phyloP scores from a whole-genome alignment of 2,888 invertebrate genomes.

The Aphrophora alni region DNA sequence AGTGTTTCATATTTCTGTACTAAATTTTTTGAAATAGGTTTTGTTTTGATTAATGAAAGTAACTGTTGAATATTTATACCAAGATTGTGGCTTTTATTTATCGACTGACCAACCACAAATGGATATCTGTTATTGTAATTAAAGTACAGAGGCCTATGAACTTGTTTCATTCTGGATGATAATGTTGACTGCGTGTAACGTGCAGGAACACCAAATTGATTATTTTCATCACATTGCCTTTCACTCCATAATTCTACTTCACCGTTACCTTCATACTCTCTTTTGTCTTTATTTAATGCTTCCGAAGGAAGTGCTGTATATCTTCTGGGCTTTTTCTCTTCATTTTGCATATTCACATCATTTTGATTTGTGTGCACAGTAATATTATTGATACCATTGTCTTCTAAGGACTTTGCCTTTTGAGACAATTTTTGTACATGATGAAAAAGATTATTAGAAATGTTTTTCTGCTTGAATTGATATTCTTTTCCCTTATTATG shows the following conservation, averaged over 20 bases:
- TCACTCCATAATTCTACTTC: not conserved
- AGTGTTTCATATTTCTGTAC: not conserved
- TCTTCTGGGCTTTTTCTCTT: not conserved
- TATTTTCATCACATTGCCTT: not conserved
- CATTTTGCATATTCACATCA: not conserved
- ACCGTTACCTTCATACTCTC: not conserved
- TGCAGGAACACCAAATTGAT: no score
- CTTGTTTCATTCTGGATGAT: constrained; percentile 21
- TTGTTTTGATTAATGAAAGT: constrained; percentile 16
- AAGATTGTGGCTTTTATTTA: constrained; percentile 33
- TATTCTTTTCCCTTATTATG: no score
- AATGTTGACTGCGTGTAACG: constrained; percentile 23
- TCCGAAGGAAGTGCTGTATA: not conserved
- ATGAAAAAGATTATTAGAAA: no score
- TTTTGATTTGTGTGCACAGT: not conserved
- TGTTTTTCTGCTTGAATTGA: no score
- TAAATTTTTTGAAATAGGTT: not conserved
- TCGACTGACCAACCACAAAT: constrained; percentile 31
- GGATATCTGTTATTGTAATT: constrained; percentile 9
- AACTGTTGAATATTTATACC: constrained; percentile 30
- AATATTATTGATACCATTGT: no score
- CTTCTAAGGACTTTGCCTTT: no score
- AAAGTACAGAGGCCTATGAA: constrained; percentile 7
- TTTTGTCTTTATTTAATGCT: not conserved
- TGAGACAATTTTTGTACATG: no score